Conservation (phyloP, 2,888 invertebrate species). For the Galeruca laticollis region DNA sequence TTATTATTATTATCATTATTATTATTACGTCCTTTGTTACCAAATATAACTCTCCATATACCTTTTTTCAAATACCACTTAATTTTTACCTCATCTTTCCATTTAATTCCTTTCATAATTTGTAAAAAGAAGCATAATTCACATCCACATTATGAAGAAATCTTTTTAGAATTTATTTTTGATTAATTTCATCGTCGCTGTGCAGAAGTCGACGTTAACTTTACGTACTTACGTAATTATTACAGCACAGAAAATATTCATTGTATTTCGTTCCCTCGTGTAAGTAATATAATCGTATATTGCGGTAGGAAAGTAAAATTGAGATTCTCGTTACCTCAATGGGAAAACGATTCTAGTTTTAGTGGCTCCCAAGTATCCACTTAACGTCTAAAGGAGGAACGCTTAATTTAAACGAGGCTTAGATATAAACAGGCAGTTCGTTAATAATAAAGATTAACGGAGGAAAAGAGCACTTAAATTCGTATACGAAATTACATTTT, state of each 20-base stretch:
- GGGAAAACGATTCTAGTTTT: conserved; percentile 11
- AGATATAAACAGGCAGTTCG: neutral
- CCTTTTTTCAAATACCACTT: too few relatives aligned
- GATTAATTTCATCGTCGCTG: neutral
- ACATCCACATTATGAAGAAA: neutral
- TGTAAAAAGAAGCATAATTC: neutral
- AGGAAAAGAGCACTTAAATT: neutral
- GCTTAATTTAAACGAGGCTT: neutral
- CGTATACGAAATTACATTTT: too few relatives aligned
- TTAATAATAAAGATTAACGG: neutral
- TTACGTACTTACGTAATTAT: neutral
- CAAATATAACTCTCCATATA: too few relatives aligned
- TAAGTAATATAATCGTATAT: conserved; percentile 5
- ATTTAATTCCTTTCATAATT: too few relatives aligned
- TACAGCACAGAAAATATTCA: neutral
- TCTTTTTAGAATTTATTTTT: neutral
- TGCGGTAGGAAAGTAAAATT: conserved; percentile 10
- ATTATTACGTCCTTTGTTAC: too few relatives aligned
- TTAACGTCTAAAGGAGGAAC: neutral
- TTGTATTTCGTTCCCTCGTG: neutral
- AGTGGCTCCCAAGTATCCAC: conserved; percentile 9
- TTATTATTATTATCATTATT: too few relatives aligned
- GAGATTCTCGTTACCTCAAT: conserved; percentile 8
- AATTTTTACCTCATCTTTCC: too few relatives aligned
- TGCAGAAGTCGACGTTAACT: neutral